Evolutionary conservation across 2,113 vertebrate genomes (phyloP).

Genomic region (Trachemys scripta): DNA sequence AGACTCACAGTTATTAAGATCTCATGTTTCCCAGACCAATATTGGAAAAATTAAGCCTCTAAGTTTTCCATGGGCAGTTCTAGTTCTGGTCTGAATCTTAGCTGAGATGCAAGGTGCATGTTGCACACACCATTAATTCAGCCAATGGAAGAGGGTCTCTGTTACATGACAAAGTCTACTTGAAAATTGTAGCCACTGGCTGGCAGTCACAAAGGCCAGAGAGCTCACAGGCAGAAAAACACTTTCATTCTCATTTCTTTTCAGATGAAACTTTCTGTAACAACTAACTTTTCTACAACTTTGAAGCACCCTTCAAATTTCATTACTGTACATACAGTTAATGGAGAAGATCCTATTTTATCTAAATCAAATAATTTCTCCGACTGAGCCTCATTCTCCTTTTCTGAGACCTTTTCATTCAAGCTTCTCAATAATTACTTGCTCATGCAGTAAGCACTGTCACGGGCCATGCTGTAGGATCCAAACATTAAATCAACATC

Average conservation of each 20-base stretch:
- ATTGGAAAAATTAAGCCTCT: not conserved
- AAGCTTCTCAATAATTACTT: not conserved
- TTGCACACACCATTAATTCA: not conserved
- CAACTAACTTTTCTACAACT: not conserved
- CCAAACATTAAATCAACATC: not conserved
- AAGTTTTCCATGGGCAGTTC: not conserved
- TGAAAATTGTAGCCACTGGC: rapidly evolving
- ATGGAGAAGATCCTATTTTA: not conserved
- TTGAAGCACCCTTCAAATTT: not conserved
- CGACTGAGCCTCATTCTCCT: not conserved
- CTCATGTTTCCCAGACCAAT: not conserved
- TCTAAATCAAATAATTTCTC: not conserved
- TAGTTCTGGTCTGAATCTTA: rapidly evolving
- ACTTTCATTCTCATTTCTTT: not conserved
- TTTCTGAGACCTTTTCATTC: not conserved
- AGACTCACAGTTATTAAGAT: not conserved
- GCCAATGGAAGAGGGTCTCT: not conserved
- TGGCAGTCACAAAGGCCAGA: not conserved
- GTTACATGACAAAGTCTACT: rapidly evolving
- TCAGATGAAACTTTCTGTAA: not conserved
- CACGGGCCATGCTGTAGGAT: not conserved
- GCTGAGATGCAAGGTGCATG: rapidly evolving
- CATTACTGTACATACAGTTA: not conserved
- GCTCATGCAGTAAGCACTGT: not conserved
- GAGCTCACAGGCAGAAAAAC: rapidly evolving